phyloP scores from a whole-genome alignment of 2,888 invertebrate genomes.

The Drosophila lutescens region DNA sequence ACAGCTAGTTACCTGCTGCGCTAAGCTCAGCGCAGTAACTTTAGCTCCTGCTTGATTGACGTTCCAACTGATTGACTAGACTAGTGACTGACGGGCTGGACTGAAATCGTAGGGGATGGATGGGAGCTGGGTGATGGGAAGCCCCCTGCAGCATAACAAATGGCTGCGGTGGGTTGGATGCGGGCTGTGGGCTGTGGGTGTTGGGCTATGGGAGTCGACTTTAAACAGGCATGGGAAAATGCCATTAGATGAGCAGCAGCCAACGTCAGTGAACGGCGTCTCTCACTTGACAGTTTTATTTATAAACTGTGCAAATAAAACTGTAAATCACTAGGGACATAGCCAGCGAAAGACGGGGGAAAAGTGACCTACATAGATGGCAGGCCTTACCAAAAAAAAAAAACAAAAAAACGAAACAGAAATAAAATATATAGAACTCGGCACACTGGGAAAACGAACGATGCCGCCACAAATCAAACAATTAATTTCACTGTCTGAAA shows the following conservation, averaged over 20 bases:
- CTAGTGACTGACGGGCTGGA: slow-evolving; percentile 48
- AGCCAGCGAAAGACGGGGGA: slow-evolving; percentile 12
- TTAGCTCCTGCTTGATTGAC: slow-evolving; percentile 62
- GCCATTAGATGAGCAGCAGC: slow-evolving; percentile 50
- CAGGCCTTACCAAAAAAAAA: slow-evolving; percentile 25
- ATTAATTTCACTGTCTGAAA: slow-evolving; percentile 76
- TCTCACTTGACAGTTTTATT: slow-evolving; percentile 69
- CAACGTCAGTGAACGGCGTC: slow-evolving; percentile 54
- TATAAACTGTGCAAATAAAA: slow-evolving; percentile 77
- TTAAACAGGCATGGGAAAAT: slow-evolving; percentile 48
- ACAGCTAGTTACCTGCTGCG: slow-evolving; percentile 41
- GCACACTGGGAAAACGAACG: slow-evolving; percentile 19
- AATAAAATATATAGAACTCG: slow-evolving; percentile 5
- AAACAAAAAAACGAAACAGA: background rate
- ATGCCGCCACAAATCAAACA: slow-evolving; percentile 70
- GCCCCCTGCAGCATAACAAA: slow-evolving; percentile 40
- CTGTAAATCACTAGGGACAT: slow-evolving; percentile 62
- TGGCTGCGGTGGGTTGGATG: slow-evolving; percentile 21
- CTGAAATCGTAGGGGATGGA: slow-evolving; percentile 12
- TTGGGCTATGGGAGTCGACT: slow-evolving; percentile 8
- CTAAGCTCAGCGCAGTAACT: slow-evolving; percentile 46
- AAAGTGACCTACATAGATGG: slow-evolving; percentile 43
- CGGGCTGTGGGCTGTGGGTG: too few species aligned
- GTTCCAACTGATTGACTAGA: slow-evolving; percentile 59
- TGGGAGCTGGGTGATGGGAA: background rate